Conservation (phyloP, 2,797 vertebrate genomes). For the Parauchenoglanis ngamensis region DNA sequence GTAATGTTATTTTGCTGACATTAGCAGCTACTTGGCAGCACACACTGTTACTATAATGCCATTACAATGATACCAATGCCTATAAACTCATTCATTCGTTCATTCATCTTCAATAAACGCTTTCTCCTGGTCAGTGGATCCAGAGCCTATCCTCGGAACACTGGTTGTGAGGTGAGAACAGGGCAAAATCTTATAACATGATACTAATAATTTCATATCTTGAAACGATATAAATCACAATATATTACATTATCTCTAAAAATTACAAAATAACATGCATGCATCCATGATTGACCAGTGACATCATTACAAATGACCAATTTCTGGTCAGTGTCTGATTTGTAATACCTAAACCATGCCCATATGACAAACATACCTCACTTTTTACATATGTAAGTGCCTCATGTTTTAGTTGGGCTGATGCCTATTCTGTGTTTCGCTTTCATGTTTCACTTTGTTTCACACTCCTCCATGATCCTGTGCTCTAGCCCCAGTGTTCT, state of each 20-base stretch:
- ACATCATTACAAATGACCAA: neutral
- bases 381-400: neutral
- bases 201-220: neutral
- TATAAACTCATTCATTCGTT: neutral
- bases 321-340: neutral
- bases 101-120: neutral
- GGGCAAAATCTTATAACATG: neutral
- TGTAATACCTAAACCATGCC: neutral
- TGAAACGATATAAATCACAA: neutral
- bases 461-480: neutral
- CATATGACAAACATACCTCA: neutral
- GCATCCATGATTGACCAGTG: neutral
- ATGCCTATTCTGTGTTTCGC: neutral
- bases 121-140: neutral
- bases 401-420: neutral
- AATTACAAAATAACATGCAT: neutral
- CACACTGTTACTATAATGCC: neutral
- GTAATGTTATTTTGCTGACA: neutral
- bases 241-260: neutral
- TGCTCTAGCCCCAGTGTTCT: neutral
- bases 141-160: neutral
- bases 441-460: neutral
- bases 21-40: too few species aligned
- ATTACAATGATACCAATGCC: neutral
- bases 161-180: neutral